Conservation (phyloP, 2,113 vertebrate genomes). For the Thamnaconus septentrionalis region DNA sequence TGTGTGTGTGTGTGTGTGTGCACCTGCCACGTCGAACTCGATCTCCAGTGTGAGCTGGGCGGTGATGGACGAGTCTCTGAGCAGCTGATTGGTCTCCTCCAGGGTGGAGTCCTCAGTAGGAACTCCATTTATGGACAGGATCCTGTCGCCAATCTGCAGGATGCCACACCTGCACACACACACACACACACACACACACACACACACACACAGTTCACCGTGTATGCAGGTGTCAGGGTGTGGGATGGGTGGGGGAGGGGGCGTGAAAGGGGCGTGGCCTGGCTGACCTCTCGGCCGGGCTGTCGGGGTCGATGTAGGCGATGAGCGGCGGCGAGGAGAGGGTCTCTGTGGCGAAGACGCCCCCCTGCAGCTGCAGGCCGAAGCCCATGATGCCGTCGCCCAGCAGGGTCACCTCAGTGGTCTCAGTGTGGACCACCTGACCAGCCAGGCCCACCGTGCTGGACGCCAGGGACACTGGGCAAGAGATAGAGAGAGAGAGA, state of each 20-base stretch:
- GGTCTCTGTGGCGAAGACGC: slow-evolving; percentile 95
- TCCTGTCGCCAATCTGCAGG: slow-evolving; percentile 96
- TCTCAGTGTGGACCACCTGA: slow-evolving; percentile 98
- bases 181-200: slow-evolving; percentile 15
- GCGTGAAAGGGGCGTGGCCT: background rate
- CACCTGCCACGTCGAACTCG: slow-evolving; percentile 99
- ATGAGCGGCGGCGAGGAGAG: slow-evolving; percentile 97
- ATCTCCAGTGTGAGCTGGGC: slow-evolving; percentile 96
- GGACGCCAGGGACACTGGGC: slow-evolving; percentile 92
- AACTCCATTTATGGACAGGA: slow-evolving; percentile 93
- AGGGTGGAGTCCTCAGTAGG: slow-evolving; percentile 96
- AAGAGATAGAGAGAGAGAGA: background rate
- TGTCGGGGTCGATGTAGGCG: slow-evolving; percentile 96
- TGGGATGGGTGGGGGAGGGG: no score
- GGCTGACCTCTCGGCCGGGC: slow-evolving; percentile 89
- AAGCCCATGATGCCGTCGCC: slow-evolving; percentile 93
- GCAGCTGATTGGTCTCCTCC: slow-evolving; percentile 96
- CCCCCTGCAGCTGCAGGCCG: slow-evolving; percentile 96
- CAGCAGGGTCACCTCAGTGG: slow-evolving; percentile 89
- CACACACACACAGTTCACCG: background rate
- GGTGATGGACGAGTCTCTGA: slow-evolving; percentile 92
- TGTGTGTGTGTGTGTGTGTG: slow-evolving; percentile 1
- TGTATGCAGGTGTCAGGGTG: no score
- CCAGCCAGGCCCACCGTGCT: slow-evolving; percentile 95
- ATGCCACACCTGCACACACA: slow-evolving; percentile 84